Conservation (phyloP, 2,888 invertebrate species). For the Drosophila ustulata region DNA sequence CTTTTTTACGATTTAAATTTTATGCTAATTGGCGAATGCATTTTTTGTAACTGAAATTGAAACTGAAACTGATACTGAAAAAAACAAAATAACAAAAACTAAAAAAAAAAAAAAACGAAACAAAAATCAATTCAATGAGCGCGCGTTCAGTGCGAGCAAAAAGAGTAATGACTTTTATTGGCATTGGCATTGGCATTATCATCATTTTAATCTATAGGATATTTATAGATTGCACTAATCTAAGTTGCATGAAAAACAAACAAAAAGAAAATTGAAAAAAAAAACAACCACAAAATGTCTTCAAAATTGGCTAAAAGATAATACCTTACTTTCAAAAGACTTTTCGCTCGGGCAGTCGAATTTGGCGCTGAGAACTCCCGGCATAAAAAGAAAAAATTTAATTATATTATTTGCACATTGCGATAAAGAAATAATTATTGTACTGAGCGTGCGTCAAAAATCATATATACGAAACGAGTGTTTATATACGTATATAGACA, state of each 20-base stretch:
- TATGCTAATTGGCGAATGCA: conserved; percentile 70
- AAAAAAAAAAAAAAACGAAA: not conserved
- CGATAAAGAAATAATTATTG: conserved; percentile 38
- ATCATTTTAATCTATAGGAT: conserved; percentile 13
- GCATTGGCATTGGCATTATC: conserved; percentile 16
- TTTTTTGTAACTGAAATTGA: conserved; percentile 55
- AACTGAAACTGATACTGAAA: conserved; percentile 2
- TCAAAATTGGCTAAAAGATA: conserved; percentile 73
- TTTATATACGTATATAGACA: conserved; percentile 24
- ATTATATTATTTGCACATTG: conserved; percentile 45
- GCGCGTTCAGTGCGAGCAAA: conserved; percentile 50
- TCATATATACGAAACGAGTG: conserved; percentile 19
- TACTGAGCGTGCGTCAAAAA: conserved; percentile 72
- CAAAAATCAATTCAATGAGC: conserved; percentile 20
- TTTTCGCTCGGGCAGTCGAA: conserved; percentile 64
- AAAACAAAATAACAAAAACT: not conserved
- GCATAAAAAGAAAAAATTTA: conserved; percentile 27
- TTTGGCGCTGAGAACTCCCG: conserved; percentile 52
- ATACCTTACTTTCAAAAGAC: conserved; percentile 72
- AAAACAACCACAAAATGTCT: conserved; percentile 76
- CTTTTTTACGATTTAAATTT: conserved; percentile 76
- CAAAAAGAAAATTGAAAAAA: conserved; percentile 34
- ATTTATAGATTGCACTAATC: conserved; percentile 50
- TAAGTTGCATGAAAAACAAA: conserved; percentile 53
- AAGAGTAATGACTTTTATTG: conserved; percentile 32